Conservation (phyloP, 2,797 vertebrate species). For the Balearica regulorum region DNA sequence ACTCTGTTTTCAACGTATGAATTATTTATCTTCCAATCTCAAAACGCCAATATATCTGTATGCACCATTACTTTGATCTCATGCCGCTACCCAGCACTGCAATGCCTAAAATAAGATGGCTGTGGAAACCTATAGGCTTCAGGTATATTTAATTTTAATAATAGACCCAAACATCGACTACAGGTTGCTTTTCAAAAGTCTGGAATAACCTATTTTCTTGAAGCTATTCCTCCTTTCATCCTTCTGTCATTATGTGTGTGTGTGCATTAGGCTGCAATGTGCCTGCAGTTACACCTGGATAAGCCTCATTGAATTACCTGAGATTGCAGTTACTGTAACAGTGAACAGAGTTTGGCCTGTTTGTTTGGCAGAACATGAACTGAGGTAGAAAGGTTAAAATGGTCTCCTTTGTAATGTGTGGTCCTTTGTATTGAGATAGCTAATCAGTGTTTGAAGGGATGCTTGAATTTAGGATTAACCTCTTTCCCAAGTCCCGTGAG, state of each 20-base stretch:
- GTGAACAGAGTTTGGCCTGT: background rate
- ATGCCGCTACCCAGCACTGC: background rate
- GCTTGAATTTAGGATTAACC: background rate
- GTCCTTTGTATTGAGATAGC: background rate
- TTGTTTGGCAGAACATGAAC: background rate
- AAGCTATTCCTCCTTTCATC: background rate
- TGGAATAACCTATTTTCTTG: background rate
- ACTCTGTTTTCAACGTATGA: background rate
- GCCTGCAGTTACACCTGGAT: background rate
- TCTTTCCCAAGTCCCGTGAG: background rate
- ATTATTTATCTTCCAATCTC: slow-evolving; percentile 37
- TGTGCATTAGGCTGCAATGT: background rate
- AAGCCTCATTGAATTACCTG: background rate
- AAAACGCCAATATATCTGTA: background rate
- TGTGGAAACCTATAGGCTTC: background rate
- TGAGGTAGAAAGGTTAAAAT: background rate
- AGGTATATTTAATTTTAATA: background rate
- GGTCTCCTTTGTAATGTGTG: background rate
- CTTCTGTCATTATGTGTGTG: background rate
- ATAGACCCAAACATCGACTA: background rate
- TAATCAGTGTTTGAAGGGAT: background rate
- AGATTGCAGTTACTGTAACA: background rate
- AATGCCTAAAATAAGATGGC: background rate
- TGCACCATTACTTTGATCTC: background rate
- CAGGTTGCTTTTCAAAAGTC: background rate